phyloP scores from a whole-genome alignment of 2,888 invertebrate genomes.

The Drosophila hamatofila region DNA sequence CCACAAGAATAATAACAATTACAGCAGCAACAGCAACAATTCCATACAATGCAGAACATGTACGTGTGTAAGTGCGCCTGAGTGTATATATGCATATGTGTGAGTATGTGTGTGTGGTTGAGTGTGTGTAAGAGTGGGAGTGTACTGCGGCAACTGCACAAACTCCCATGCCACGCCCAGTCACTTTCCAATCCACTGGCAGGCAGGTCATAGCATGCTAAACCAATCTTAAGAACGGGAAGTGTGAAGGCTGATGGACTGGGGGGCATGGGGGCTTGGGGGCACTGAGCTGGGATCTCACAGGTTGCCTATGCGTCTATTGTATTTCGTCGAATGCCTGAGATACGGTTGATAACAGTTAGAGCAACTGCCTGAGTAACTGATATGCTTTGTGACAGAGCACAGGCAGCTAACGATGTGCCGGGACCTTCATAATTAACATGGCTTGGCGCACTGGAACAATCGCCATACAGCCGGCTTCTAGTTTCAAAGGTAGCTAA shows the following conservation, averaged over 20 bases:
- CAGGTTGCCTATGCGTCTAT: conserved; percentile 17
- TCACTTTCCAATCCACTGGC: conserved; percentile 33
- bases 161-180: conserved; percentile 19
- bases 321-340: conserved; percentile 35
- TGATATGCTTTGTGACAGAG: neutral
- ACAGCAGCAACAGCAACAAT: conserved; percentile 50
- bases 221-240: neutral
- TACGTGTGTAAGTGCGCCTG: conserved; percentile 5
- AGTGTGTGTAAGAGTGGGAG: neutral
- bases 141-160: neutral
- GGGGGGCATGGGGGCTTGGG: neutral
- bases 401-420: neutral
- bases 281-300: neutral
- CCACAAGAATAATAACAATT: conserved; percentile 79
- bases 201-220: conserved; percentile 15
- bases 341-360: neutral
- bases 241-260: neutral
- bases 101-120: conserved; percentile 11
- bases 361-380: neutral
- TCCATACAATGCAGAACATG: conserved; percentile 36
- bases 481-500: neutral
- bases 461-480: neutral
- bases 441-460: neutral
- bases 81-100: conserved; percentile 9
- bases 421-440: neutral